phyloP scores from a whole-genome alignment of 2,113 vertebrate species.

The Theristicus caerulescens region DNA sequence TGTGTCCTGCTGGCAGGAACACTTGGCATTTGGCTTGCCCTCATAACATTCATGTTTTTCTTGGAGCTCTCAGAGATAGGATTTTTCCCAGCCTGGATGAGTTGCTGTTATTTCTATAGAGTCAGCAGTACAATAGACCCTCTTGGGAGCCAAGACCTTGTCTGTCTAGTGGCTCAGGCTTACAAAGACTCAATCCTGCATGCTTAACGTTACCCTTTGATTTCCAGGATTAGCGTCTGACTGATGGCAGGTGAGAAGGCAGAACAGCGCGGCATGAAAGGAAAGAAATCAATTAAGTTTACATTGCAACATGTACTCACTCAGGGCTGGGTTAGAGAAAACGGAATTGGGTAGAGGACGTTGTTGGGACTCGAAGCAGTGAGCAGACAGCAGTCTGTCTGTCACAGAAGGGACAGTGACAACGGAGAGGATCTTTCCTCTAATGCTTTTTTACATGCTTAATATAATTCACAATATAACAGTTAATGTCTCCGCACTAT shows the following conservation, averaged over 20 bases:
- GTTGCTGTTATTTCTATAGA: constrained; percentile 51
- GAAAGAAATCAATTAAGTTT: neutral
- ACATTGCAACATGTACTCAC: neutral
- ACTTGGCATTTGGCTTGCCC: neutral
- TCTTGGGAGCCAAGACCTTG: constrained; percentile 30
- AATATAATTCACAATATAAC: neutral
- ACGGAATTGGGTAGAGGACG: neutral
- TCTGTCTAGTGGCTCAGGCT: constrained; percentile 22
- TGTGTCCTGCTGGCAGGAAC: constrained; percentile 25
- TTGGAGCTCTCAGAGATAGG: constrained; percentile 28
- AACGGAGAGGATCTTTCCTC: neutral
- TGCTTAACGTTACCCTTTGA: neutral
- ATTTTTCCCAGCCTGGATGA: constrained; percentile 55
- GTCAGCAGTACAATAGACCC: constrained; percentile 44
- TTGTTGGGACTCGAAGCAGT: neutral
- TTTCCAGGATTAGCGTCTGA: neutral
- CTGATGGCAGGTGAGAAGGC: constrained; percentile 34
- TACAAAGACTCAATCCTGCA: neutral
- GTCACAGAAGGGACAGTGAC: neutral
- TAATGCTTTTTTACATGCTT: neutral
- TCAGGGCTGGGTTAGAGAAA: neutral
- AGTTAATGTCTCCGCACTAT: neutral
- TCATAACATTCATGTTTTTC: constrained; percentile 10
- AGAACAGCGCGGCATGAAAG: neutral
- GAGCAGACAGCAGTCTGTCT: neutral